Evolutionary conservation across 2,113 vertebrate genomes (phyloP).

Genomic region (Atractosteus spatula): DNA sequence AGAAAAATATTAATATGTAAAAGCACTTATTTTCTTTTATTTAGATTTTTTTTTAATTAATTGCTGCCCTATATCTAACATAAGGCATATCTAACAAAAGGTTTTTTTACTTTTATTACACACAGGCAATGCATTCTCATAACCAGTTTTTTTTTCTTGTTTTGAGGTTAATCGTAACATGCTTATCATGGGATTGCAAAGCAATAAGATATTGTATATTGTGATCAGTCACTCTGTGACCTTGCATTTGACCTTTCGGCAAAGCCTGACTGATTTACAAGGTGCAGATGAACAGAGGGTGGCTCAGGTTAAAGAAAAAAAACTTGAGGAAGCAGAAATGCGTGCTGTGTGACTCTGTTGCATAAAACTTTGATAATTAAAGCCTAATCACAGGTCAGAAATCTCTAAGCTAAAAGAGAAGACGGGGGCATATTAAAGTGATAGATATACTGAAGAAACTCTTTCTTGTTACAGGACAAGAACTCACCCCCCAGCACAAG

Average conservation of each 20-base stretch:
- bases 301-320: background rate
- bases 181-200: background rate
- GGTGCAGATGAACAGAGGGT: background rate
- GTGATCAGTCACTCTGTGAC: constrained; percentile 6
- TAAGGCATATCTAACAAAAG: constrained; percentile 35
- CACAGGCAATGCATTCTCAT: background rate
- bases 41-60: constrained; percentile 14
- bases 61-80: no score
- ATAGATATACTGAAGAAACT: constrained; percentile 34
- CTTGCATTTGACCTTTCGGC: background rate
- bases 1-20: constrained; percentile 62
- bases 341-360: background rate
- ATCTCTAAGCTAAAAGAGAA: constrained; percentile 22
- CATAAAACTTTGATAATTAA: background rate
- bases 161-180: background rate
- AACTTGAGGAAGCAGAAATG: background rate
- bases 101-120: background rate
- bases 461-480: constrained; percentile 34
- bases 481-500: background rate
- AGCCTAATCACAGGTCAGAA: constrained; percentile 21
- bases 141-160: no score
- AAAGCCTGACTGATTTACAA: background rate
- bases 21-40: constrained; percentile 61
- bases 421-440: constrained; percentile 22
- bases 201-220: background rate